Percentiles rank a stretch among this genome's conserved stretches.
phyloP scores from a whole-genome alignment of 2,797 vertebrate species.

The Lepidocolaptes lacrymiger region DNA sequence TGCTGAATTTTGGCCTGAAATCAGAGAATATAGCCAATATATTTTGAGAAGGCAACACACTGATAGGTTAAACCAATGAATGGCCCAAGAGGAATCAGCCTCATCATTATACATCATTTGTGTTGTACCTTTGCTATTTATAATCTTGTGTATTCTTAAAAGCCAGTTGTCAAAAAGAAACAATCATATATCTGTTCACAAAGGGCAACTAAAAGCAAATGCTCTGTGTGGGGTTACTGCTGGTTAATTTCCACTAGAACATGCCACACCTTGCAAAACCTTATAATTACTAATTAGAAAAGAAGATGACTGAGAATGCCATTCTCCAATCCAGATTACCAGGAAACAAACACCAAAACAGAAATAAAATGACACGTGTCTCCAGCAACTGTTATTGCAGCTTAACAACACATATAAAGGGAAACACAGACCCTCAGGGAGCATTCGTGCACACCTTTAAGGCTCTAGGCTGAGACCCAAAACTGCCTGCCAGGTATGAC shows the following conservation, averaged over 20 bases:
- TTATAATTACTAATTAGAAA: not conserved
- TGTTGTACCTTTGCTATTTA: not conserved
- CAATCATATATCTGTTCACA: not conserved
- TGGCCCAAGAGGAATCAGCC: not conserved
- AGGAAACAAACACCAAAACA: not conserved
- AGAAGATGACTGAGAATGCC: not conserved
- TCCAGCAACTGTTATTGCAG: not conserved
- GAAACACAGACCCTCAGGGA: not conserved
- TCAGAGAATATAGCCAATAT: not conserved
- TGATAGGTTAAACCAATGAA: not conserved
- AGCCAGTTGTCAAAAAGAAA: not conserved
- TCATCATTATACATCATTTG: not conserved
- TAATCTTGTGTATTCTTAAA: not conserved
- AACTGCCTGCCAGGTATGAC: not conserved
- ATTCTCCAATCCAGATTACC: not conserved
- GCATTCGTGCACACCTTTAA: not conserved
- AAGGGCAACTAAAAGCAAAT: not conserved
- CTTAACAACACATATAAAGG: not conserved
- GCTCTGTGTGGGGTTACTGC: not conserved
- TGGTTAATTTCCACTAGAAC: not conserved
- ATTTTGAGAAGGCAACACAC: not conserved
- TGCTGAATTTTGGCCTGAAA: not conserved
- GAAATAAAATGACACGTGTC: not conserved
- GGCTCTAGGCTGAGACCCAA: not conserved
- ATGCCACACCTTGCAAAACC: not conserved